Percentiles rank a stretch among this genome's conserved stretches.
These are phyloP conservation scores for Lophotis ruficrista DNA, from an alignment of 2,113 vertebrate genomes.

Conservation along the genomic window DNA sequence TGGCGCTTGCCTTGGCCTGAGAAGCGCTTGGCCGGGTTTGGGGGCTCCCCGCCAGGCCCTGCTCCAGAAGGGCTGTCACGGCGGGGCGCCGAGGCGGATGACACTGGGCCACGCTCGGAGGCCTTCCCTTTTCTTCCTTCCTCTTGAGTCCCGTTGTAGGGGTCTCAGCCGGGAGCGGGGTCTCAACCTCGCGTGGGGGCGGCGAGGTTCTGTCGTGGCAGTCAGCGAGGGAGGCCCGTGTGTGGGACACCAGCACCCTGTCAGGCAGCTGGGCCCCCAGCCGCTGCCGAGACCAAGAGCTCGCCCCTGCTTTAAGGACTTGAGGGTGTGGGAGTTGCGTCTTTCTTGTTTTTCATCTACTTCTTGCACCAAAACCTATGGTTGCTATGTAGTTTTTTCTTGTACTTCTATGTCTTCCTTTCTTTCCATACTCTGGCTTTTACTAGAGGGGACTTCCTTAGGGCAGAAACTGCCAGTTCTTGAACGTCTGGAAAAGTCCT, in stretches of 20 bases:
- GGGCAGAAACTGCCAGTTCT: background rate
- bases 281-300: background rate
- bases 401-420: background rate
- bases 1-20: background rate
- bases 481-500: background rate
- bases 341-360: background rate
- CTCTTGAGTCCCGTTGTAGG: background rate
- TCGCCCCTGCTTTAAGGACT: background rate
- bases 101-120: background rate
- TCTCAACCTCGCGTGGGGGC: background rate
- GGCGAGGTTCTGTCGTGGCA: background rate
- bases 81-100: background rate
- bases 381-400: background rate
- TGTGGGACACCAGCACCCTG: background rate
- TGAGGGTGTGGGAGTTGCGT: background rate
- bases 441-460: background rate
- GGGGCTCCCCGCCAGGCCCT: background rate
- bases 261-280: background rate
- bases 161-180: background rate
- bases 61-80: background rate
- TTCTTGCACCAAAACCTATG: background rate
- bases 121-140: background rate
- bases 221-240: rapidly evolving
- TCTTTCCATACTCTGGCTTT: background rate
- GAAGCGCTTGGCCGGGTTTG: background rate